Base-by-base conservation (phyloP, 2,888 invertebrate genomes). In the Dryobotodes eremita region DNA sequence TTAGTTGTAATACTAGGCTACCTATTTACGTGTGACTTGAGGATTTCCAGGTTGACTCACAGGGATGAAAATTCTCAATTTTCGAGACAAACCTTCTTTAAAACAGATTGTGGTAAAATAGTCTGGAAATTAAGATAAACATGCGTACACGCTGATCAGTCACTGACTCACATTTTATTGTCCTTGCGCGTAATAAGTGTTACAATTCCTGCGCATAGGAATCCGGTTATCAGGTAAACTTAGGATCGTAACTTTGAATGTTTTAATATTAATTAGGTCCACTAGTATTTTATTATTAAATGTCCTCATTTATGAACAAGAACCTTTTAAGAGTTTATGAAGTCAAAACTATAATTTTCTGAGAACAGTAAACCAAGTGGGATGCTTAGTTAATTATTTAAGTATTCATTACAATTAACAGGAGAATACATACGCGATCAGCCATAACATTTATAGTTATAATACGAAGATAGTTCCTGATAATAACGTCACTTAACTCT, bases 151-250 rank as follows among this genome's bases (percentile, higher is more conserved):
- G 23, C 10, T 42, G 36, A 64, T 57, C 36, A 69, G 36, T 48
- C 23, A 50, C 26, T 26, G 53, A 69, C 36, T 57, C 65, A 31
- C 23, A 17, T 20, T 26, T 10, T 48, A 42, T 36, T 77, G 61
- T 77, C 62, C 70, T 78, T 71, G 78, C 23, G 1, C 36, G 17
- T 55, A 36, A 42, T 55, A 64, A 76, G 20, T 78, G 61, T 36
- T 53, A 68, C 7, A 57, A 76, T 76, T 66, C 42, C 26, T 36
- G 8, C 36, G 17, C 55, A 7, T 36, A 62, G 61, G 36, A 48
- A 70, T 70, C 62, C 78, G 36, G 48, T 42, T 36, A n/a, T 62
- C 36, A 48, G n/a, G 70, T 79, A 64, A 50, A 64, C 15, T 53
- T 31, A 7, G 23, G 36, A 0, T 57, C 13, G 55, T 71, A 64